Conservation (phyloP, 2,113 vertebrate species). For the Syrmaticus mikado region DNA sequence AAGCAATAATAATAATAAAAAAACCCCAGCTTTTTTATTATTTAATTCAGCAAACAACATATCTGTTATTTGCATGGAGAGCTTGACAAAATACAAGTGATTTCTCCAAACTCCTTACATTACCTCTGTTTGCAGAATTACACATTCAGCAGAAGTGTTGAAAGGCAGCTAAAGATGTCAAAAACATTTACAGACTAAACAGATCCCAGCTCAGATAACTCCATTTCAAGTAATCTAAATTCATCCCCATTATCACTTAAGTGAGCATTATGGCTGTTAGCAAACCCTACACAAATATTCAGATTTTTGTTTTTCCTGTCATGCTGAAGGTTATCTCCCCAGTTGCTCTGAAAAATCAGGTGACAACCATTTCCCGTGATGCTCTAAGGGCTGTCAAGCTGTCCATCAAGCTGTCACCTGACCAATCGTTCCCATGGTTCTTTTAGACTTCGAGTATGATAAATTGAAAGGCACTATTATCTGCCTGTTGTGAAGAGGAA, state of each 20-base stretch:
- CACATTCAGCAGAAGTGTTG: slow-evolving; percentile 20
- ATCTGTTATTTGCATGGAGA: not conserved
- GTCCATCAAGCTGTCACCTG: slow-evolving; percentile 96
- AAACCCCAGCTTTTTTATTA: not conserved
- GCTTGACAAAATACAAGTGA: not conserved
- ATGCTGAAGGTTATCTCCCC: slow-evolving; percentile 98
- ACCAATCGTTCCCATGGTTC: slow-evolving; percentile 93
- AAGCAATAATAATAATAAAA: not conserved
- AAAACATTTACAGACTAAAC: slow-evolving; percentile 45
- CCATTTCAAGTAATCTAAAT: slow-evolving; percentile 71
- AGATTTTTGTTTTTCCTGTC: slow-evolving; percentile 91
- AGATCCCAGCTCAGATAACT: slow-evolving; percentile 64
- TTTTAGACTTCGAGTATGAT: slow-evolving; percentile 84
- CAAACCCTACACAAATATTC: slow-evolving; percentile 80
- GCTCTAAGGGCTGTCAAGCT: slow-evolving; percentile 94
- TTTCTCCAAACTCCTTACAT: not conserved
- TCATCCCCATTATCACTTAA: slow-evolving; percentile 72
- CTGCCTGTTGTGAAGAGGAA: slow-evolving; percentile 85
- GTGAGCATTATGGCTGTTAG: slow-evolving; percentile 65
- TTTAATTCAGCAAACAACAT: not conserved
- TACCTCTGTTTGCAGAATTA: slow-evolving; percentile 29
- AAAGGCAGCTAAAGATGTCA: slow-evolving; percentile 56
- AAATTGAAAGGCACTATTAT: slow-evolving; percentile 93
- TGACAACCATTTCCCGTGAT: slow-evolving; percentile 99
- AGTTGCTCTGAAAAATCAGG: slow-evolving; percentile 90